These are phyloP conservation scores for Magallana ariakensis DNA, from an alignment of 1,140 invertebrate genomes.

Conservation along the genomic window DNA sequence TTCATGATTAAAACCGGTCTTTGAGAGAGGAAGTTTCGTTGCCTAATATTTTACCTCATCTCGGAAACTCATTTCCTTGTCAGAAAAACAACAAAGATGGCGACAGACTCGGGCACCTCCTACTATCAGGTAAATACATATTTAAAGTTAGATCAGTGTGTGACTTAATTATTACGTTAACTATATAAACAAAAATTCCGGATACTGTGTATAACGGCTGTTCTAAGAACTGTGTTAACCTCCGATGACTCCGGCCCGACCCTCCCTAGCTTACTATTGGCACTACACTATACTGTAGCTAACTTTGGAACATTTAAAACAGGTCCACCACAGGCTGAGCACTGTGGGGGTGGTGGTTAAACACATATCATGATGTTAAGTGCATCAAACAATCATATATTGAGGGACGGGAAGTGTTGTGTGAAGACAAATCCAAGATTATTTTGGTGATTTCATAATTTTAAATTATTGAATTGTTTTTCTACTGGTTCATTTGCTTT, in stretches of 20 bases:
- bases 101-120: constrained; percentile 71
- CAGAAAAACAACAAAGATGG: constrained; percentile 63
- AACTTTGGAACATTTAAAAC: too few relatives aligned
- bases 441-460: too few relatives aligned
- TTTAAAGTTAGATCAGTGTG: constrained; percentile 26
- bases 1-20: background rate
- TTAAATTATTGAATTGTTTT: too few relatives aligned
- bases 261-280: background rate
- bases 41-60: background rate
- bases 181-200: background rate
- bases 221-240: background rate
- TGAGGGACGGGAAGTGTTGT: too few relatives aligned
- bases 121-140: constrained; percentile 67
- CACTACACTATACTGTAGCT: too few relatives aligned
- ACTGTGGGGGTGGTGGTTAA: too few relatives aligned
- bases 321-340: too few relatives aligned
- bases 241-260: background rate
- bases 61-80: constrained; percentile 32
- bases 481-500: too few relatives aligned
- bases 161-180: background rate
- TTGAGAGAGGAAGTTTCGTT: constrained; percentile 12
- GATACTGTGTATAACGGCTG: background rate
- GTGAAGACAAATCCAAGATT: too few relatives aligned
- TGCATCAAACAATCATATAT: too few relatives aligned
- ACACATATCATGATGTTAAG: too few relatives aligned